Evolutionary conservation across 1,140 invertebrate genomes (phyloP), one percentile per base, ranked within the genome.

Genomic region (Apis florea): DNA sequence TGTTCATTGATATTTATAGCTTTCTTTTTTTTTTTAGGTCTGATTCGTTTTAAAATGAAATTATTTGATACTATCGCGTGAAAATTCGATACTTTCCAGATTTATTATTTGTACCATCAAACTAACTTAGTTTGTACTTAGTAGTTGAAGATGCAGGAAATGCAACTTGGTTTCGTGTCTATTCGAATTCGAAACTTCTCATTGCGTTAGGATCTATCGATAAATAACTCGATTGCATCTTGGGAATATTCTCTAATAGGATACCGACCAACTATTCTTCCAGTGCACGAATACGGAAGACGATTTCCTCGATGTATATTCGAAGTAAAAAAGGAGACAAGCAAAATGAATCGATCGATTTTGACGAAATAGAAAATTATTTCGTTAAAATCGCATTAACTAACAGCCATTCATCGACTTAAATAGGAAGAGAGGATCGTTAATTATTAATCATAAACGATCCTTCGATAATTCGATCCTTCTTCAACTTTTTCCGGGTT

Each of bases 181-280:
- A 47, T 51, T 26, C 21, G 63, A 75, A 53, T 58, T 24, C 13
- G 53, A 67, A 80, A 80, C 71, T 80, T 67, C 59, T 75, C 79
- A 40, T 64, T 56, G 53, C 40, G 53, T 75, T 54, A 24, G 40
- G 61, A 53, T 51, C 79, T 81, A 73, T 75, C 79, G 71, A 26
- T n/a, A n/a, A 53, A 72, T 75, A 81, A 67, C 12, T 75, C 24
- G 63, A 81, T 81, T 74, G 47, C 24, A 59, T 74, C 63, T 56
- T 58, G 19, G 1, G 61, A 59, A 51, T n/a, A 75, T 67, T 67
- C 63, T 13, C 24, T 40, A 40, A 6, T 17, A 54, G 17, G 61
- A 67, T 75, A 58, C 24, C 24, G 21, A 61, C n/a, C 51, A 21
- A 17, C 11, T 40, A 70, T 78, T 47, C 19, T 26, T 79, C 51